A percentile compares a stretch with the other conserved stretches of the same genome.
Evolutionary conservation across 1,140 invertebrate species (phyloP).

Genomic region (Glossosoma conforme): DNA sequence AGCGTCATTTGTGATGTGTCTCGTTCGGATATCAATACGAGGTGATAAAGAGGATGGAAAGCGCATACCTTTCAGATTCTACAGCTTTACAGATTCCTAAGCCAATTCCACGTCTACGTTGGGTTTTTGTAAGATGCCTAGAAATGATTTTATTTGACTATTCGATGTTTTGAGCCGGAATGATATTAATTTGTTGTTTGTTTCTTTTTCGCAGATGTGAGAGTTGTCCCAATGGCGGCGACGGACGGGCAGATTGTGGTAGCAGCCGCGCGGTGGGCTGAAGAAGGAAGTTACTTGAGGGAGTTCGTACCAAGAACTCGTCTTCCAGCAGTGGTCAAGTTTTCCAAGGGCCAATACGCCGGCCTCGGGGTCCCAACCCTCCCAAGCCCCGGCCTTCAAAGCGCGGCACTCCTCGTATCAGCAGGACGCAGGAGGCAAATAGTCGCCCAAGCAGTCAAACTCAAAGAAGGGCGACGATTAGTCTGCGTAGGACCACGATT

Average conservation of each 20-base stretch:
- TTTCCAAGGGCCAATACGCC: slow-evolving; percentile 88
- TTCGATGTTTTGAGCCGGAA: too few species aligned
- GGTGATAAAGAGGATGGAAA: too few species aligned
- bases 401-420: slow-evolving; percentile 77
- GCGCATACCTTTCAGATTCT: too few species aligned
- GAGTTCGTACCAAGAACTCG: slow-evolving; percentile 75
- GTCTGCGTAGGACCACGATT: slow-evolving; percentile 76
- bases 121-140: too few species aligned
- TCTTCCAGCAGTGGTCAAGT: slow-evolving; percentile 81
- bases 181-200: slow-evolving; percentile 35
- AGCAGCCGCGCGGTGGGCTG: slow-evolving; percentile 78
- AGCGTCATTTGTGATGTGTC: too few species aligned
- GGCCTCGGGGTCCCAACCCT: slow-evolving; percentile 80
- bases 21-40: too few species aligned
- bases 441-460: slow-evolving; percentile 83
- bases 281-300: slow-evolving; percentile 70
- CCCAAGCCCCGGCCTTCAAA: slow-evolving; percentile 75
- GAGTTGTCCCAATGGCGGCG: slow-evolving; percentile 60
- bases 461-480: slow-evolving; percentile 76
- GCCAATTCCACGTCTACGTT: too few species aligned
- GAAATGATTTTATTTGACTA: too few species aligned
- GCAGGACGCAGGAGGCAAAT: slow-evolving; percentile 80
- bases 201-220: slow-evolving; percentile 29
- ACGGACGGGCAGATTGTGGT: slow-evolving; percentile 80
- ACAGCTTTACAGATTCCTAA: too few species aligned